Evolutionary conservation across 2,888 invertebrate species (phyloP).

Genomic region (Tenthredo scrophulariae): DNA sequence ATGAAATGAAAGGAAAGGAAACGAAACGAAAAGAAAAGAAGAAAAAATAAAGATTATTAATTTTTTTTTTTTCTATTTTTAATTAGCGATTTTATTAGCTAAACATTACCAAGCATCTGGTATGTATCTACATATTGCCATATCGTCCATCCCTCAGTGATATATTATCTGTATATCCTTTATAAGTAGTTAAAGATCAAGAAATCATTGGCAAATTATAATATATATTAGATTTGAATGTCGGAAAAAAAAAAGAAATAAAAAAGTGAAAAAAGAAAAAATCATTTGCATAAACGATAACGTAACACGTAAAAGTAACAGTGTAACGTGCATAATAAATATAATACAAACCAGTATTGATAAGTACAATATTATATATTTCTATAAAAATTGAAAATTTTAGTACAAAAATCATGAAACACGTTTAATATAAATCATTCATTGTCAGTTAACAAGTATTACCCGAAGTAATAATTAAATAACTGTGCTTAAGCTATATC

Average conservation of each 20-base stretch:
- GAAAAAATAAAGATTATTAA: not conserved
- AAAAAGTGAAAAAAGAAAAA: not conserved
- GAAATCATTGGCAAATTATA: constrained; percentile 39
- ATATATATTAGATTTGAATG: constrained; percentile 5
- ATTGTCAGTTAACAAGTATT: constrained; percentile 44
- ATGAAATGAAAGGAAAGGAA: not conserved
- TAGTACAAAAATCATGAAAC: constrained; percentile 49
- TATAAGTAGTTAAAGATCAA: constrained; percentile 27
- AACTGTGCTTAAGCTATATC: constrained; percentile 46
- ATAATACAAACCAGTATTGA: constrained; percentile 51
- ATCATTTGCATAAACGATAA: constrained; percentile 19
- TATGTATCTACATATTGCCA: constrained; percentile 36
- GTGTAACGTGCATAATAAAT: constrained; percentile 26
- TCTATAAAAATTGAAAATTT: constrained; percentile 46
- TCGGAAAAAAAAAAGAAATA: not conserved
- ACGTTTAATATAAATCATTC: constrained; percentile 36
- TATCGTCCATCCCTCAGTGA: constrained; percentile 47
- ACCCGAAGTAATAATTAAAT: constrained; percentile 38
- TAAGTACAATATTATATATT: constrained; percentile 48
- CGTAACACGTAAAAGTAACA: not conserved
- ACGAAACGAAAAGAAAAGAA: not conserved
- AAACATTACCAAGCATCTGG: constrained; percentile 32
- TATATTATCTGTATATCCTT: constrained; percentile 38
- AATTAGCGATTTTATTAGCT: constrained; percentile 33
- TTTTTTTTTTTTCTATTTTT: not conserved